A percentile compares a stretch with the other conserved stretches of the same genome.
Conservation (phyloP, 2,797 vertebrate species). For the Denticeps clupeoides region DNA sequence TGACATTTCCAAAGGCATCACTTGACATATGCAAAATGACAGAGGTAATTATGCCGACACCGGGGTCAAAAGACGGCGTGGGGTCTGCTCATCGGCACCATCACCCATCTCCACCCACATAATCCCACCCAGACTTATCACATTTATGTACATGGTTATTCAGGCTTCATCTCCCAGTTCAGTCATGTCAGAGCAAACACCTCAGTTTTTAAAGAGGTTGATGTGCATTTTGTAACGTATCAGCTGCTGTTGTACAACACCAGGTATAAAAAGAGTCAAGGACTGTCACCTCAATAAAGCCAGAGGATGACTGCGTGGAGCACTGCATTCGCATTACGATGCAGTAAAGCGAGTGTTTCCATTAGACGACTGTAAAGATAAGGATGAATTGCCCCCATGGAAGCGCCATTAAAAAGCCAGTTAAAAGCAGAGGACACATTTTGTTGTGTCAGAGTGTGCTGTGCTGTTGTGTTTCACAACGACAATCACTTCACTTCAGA, state of each 20-base stretch:
- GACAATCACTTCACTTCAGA: too few species aligned
- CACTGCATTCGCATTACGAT: neutral
- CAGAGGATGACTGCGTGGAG: neutral
- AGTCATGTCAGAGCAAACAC: neutral
- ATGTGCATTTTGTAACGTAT: neutral
- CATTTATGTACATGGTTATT: too few species aligned
- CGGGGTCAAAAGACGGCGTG: neutral
- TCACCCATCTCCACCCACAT: too few species aligned
- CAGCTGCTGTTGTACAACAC: neutral
- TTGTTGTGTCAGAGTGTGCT: conserved; percentile 5
- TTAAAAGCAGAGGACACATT: neutral
- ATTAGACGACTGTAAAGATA: conserved; percentile 44
- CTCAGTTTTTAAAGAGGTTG: neutral
- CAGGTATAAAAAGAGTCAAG: conserved; percentile 1
- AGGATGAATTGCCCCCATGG: conserved; percentile 32
- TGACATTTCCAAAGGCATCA: conserved; percentile 56
- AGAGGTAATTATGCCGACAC: conserved; percentile 36
- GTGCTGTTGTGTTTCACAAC: too few species aligned
- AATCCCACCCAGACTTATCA: too few species aligned
- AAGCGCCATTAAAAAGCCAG: conserved; percentile 25
- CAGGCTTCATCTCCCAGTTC: too few species aligned
- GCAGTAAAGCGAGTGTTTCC: conserved; percentile 31
- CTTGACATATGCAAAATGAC: conserved; percentile 50
- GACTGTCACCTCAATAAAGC: neutral
- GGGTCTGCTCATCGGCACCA: neutral